Evolutionary conservation across 1,140 invertebrate genomes (phyloP), one percentile per base, ranked within the genome.

Genomic region (Lepidotrigona ventralis): DNA sequence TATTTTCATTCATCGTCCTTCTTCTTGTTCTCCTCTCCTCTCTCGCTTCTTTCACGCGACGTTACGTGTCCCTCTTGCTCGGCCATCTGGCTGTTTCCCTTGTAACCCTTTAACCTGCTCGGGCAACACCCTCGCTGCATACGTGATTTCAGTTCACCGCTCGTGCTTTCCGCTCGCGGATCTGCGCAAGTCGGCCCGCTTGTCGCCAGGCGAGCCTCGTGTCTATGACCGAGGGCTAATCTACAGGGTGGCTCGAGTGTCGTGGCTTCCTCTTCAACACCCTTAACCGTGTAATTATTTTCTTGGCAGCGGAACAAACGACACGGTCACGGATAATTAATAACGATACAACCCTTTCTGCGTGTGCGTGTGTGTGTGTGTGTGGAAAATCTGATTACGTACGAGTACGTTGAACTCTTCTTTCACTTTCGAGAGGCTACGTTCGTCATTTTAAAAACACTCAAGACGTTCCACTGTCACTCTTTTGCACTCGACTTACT

Each of bases 141-240:
- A 56, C 74, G 73, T 29, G 81, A 78, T 78, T 78, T 66, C 75
- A 23, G 51, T 51, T 8, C 56, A 23, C 46, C 33, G 17, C 29
- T 66, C 64, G 26, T 69, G 76, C 29, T 53, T 26, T 29, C 56
- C 19, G 79, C 21, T 39, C 2, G 14, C 53, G 2, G 54, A 56
- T 82, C 81, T 83, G 81, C 81, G 81, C 81, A 83, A 83, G 66
- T 46, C 51, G 46, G 19, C 54, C n/a, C 64, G 21, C 54, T 39
- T 77, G 73, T 82, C 80, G 80, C 19, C 66, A 83, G 74, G 74
- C 81, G 56, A 68, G 26, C n/a, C 54, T 53, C 39, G 74, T 78
- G 81, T 83, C 81, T 83, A 83, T 39, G 74, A 78, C 74, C 81
- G 74, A 17, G 66, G 23, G 54, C 58, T 54, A 21, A 83, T 53